Evolutionary conservation across 1,140 invertebrate species (phyloP), one percentile per base, ranked within the genome.

Genomic region (Dendroctonus valens): DNA sequence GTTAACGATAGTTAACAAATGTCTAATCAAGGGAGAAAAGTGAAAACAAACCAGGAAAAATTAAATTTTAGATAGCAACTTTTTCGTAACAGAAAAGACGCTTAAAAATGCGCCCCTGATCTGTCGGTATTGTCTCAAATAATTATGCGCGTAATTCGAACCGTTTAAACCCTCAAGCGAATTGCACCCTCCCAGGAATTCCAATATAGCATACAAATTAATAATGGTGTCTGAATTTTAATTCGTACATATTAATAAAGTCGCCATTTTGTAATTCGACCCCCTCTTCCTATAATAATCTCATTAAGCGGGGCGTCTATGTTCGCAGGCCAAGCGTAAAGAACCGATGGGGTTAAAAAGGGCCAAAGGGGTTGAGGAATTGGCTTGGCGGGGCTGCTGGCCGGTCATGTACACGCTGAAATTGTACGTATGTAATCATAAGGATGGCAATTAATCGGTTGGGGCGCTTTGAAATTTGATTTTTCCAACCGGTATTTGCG

Each of bases 281-380:
- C 50, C 59, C 65, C 37, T 48, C 49, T 41, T 40, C 70, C 69
- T 71, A 73, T 73, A 72, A 73, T 73, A 73, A 73, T 73, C 72
- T 72, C 72, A 73, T 73, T 73, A 73, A 71, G 69, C 58, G 62
- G 72, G 72, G 72, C 70, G 72, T 70, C 72, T 71, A 59, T 68
- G 64, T 55, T 53, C 63, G 58, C 61, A 72, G 65, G 69, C 71
- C 64, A 71, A 70, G 72, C 72, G 70, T 69, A 65, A 69, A 66
- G 65, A 72, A 70, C 67, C 69, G 69, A 61, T 41, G 60, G 61
- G 69, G 68, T 70, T 70, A 72, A 69, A 72, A 71, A 50, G 70
- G 70, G 65, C 66, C 65, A 67, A 73, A 67, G 59, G 59, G 66
- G 65, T 70, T 65, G 64, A 66, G 53, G 49, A 60, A 61, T 57